Percentiles rank a stretch among this genome's conserved stretches.
phyloP scores from a whole-genome alignment of 2,888 invertebrate genomes.

The Empis stercorea region DNA sequence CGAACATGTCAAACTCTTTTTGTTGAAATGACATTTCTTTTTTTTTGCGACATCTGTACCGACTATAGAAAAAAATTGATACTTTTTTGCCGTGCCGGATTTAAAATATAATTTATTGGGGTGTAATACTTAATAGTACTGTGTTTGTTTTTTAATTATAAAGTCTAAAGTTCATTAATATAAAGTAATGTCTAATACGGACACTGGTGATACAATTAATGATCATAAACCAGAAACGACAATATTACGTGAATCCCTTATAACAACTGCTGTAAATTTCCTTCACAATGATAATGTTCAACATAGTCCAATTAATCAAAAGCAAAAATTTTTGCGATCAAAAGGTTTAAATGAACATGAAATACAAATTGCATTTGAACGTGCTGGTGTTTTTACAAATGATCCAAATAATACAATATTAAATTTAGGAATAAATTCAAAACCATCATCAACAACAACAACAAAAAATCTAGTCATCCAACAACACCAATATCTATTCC shows the following conservation, averaged over 20 bases:
- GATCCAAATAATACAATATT: conserved; percentile 31
- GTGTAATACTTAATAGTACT: too few species aligned
- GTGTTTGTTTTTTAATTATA: too few species aligned
- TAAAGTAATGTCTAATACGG: conserved; percentile 28
- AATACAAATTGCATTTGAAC: conserved; percentile 59
- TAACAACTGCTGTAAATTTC: conserved; percentile 75
- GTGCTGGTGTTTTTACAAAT: conserved; percentile 38
- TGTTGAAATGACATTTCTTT: too few species aligned
- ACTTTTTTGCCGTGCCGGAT: too few species aligned
- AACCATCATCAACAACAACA: too few species aligned
- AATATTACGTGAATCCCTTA: conserved; percentile 17
- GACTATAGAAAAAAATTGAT: too few species aligned
- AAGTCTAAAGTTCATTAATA: too few species aligned
- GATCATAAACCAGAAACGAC: conserved; percentile 1
- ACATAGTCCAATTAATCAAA: conserved; percentile 60
- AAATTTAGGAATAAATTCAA: conserved; percentile 26
- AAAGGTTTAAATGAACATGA: conserved; percentile 67
- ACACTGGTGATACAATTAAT: conserved; percentile 30
- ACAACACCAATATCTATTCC: conserved; percentile 18
- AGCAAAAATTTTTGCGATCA: conserved; percentile 61
- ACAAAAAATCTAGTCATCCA: conserved; percentile 14
- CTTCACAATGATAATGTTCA: conserved; percentile 74
- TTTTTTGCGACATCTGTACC: too few species aligned
- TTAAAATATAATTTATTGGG: too few species aligned
- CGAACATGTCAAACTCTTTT: too few species aligned